Conservation (phyloP, 2,113 vertebrate genomes). For the Taurulus bubalis region DNA sequence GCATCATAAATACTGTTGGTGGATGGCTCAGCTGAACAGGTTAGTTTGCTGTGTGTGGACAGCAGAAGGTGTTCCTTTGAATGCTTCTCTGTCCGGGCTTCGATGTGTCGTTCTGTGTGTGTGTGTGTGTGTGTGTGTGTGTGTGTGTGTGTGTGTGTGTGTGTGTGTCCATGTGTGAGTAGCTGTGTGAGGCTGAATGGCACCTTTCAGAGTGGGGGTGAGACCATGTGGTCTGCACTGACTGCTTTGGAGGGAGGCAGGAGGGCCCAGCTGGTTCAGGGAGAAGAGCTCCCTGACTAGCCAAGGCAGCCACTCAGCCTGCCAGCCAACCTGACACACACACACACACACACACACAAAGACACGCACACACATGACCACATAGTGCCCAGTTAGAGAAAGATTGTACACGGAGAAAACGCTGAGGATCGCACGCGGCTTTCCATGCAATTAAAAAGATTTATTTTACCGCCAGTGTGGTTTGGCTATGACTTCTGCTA, state of each 20-base stretch:
- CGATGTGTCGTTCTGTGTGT: slow-evolving; percentile 1
- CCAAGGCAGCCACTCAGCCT: slow-evolving; percentile 70
- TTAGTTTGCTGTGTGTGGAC: slow-evolving; percentile 36
- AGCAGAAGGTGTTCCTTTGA: slow-evolving; percentile 50
- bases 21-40: slow-evolving; percentile 17
- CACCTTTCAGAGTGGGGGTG: slow-evolving; percentile 74
- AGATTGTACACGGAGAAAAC: slow-evolving; percentile 40
- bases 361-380: slow-evolving; percentile 31
- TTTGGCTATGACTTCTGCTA: slow-evolving; percentile 51
- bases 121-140: neutral
- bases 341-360: slow-evolving; percentile 36
- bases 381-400: slow-evolving; percentile 38
- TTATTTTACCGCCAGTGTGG: slow-evolving; percentile 49
- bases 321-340: slow-evolving; percentile 71
- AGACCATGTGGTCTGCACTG: slow-evolving; percentile 76
- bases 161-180: slow-evolving; percentile 39
- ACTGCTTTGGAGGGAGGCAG: slow-evolving; percentile 75
- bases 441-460: slow-evolving; percentile 64
- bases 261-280: slow-evolving; percentile 82
- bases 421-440: slow-evolving; percentile 42
- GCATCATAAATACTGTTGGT: slow-evolving; percentile 18
- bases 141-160: slow-evolving; percentile 25
- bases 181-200: slow-evolving; percentile 60
- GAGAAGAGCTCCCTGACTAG: slow-evolving; percentile 76
- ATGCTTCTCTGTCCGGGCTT: slow-evolving; percentile 16